These are phyloP conservation scores for Tenthredo notha DNA, from an alignment of 2,888 invertebrate species.

Conservation along the genomic window DNA sequence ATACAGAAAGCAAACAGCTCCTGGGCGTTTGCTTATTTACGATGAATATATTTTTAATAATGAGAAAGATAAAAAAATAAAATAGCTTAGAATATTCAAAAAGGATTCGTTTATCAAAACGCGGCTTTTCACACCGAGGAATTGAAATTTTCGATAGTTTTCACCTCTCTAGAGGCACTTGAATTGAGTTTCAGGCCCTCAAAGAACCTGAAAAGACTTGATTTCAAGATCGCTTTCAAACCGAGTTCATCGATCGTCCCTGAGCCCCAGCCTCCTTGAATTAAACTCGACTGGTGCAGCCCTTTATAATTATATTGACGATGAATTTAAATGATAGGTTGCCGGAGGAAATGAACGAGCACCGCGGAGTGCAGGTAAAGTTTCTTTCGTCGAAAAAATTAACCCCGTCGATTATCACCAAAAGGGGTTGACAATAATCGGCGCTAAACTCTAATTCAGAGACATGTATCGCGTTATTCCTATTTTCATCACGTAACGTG, in stretches of 20 bases:
- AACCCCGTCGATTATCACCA: background rate
- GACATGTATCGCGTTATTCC: too few relatives aligned
- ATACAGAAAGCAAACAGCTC: background rate
- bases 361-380: background rate
- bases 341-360: background rate
- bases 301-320: slow-evolving; percentile 57
- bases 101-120: background rate
- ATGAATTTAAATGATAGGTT: background rate
- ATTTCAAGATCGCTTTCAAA: background rate
- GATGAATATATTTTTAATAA: background rate
- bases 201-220: background rate
- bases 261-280: slow-evolving; percentile 55
- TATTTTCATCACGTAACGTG: background rate
- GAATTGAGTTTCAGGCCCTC: background rate
- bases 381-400: background rate
- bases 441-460: background rate
- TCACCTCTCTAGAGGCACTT: background rate
- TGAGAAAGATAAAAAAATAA: background rate
- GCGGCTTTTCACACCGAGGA: background rate
- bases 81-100: background rate
- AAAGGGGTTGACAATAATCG: background rate
- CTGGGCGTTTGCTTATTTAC: background rate
- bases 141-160: background rate
- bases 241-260: slow-evolving; percentile 61
- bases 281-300: slow-evolving; percentile 52